A percentile compares a stretch with the other conserved stretches of the same genome.
phyloP scores from a whole-genome alignment of 2,797 vertebrate species.

The Micrastur ruficollis region DNA sequence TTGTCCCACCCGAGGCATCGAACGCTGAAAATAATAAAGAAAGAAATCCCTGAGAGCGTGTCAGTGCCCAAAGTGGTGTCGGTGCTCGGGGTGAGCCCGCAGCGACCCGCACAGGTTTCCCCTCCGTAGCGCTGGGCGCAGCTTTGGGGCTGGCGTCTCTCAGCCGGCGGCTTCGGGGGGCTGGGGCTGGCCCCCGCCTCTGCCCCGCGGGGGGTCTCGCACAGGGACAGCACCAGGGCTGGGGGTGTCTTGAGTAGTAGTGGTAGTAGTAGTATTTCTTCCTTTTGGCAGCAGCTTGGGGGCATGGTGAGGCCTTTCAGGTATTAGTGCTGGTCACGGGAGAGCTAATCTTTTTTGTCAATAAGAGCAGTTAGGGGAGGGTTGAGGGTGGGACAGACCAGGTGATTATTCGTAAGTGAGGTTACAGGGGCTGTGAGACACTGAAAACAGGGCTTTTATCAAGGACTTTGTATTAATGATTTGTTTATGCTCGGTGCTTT shows the following conservation, averaged over 20 bases:
- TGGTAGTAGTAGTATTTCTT: neutral
- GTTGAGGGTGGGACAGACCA: neutral
- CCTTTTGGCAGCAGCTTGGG: neutral
- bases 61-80: neutral
- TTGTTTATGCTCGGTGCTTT: neutral
- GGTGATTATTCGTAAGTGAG: neutral
- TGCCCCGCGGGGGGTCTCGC: fast-evolving
- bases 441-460: neutral
- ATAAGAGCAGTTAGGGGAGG: neutral
- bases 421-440: neutral
- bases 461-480: neutral
- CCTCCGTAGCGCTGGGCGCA: neutral
- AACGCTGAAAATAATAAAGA: neutral
- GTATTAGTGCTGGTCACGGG: neutral
- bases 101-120: neutral
- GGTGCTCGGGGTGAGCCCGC: neutral
- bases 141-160: neutral
- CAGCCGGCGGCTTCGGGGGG: fast-evolving
- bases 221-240: neutral
- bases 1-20: neutral
- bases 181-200: neutral
- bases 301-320: fast-evolving
- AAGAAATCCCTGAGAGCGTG: neutral
- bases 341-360: neutral
- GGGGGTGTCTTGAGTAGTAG: fast-evolving